Conservation (phyloP, 2,888 invertebrate genomes). For the Cheilosia vulpina region DNA sequence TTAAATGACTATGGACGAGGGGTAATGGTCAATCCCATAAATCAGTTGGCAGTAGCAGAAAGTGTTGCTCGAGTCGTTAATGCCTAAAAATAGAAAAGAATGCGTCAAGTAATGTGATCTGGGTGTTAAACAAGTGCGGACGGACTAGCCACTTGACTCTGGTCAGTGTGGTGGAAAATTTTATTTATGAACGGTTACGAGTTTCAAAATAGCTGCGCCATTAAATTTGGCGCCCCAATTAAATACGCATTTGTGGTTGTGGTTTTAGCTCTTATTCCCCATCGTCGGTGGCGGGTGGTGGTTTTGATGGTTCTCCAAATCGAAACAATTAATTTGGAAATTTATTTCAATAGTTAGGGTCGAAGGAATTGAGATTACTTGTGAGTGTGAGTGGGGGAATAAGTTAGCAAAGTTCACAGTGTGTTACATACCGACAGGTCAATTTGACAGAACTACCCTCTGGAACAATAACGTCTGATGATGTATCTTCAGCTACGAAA, state of each 20-base stretch:
- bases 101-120: slow-evolving; percentile 64
- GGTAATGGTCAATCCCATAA: slow-evolving; percentile 68
- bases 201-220: slow-evolving; percentile 38
- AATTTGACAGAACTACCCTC: slow-evolving; percentile 91
- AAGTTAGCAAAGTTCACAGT: not conserved
- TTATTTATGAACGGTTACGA: slow-evolving; percentile 19
- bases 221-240: slow-evolving; percentile 72
- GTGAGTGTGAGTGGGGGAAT: not conserved
- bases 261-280: slow-evolving; percentile 3
- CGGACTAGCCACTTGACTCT: slow-evolving; percentile 62
- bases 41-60: slow-evolving; percentile 37
- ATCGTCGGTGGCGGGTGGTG: not conserved
- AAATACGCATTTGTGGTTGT: slow-evolving; percentile 66
- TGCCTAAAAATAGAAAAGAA: slow-evolving; percentile 35
- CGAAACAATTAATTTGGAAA: slow-evolving; percentile 52
- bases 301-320: slow-evolving; percentile 28
- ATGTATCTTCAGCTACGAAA: slow-evolving; percentile 93
- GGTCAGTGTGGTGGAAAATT: slow-evolving; percentile 62
- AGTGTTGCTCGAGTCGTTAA: slow-evolving; percentile 61
- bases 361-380: slow-evolving; percentile 28
- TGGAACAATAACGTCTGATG: slow-evolving; percentile 94
- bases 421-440: slow-evolving; percentile 85
- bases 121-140: slow-evolving; percentile 59
- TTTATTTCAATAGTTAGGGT: slow-evolving; percentile 1
- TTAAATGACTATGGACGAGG: slow-evolving; percentile 49